Conservation (phyloP, 1,140 invertebrate genomes). For the Anastrepha obliqua region DNA sequence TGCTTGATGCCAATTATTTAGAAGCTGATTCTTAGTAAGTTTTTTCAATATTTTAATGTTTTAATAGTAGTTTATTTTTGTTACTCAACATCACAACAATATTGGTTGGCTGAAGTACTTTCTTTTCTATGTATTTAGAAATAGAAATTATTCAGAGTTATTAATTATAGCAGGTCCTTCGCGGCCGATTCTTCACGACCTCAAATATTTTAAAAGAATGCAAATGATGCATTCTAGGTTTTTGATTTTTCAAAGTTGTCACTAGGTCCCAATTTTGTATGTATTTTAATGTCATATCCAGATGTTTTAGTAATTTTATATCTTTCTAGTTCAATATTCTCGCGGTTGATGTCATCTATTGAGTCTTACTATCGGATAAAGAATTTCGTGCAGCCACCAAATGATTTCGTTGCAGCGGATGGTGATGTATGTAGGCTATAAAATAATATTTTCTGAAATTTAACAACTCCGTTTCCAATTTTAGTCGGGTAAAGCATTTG, state of each 20-base stretch:
- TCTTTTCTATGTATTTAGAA: too few relatives aligned
- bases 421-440: conserved; percentile 61
- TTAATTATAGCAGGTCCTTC: too few relatives aligned
- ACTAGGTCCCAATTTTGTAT: too few relatives aligned
- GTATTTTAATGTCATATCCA: too few relatives aligned
- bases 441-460: background rate
- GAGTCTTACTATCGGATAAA: conserved; percentile 83
- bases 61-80: too few relatives aligned
- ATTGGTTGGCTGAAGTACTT: too few relatives aligned
- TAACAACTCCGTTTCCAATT: background rate
- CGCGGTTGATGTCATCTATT: conserved; percentile 82
- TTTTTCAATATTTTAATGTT: conserved; percentile 46
- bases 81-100: too few relatives aligned
- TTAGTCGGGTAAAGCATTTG: conserved; percentile 1
- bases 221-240: too few relatives aligned
- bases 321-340: conserved; percentile 81
- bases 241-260: too few relatives aligned
- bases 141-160: too few relatives aligned
- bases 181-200: too few relatives aligned
- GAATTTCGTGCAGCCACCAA: conserved; percentile 75
- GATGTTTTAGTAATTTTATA: conserved; percentile 44
- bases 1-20: conserved; percentile 80
- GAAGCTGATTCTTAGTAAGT: conserved; percentile 87
- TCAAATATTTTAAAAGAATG: too few relatives aligned
- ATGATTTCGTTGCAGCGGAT: conserved; percentile 64